phyloP scores from a whole-genome alignment of 2,113 vertebrate genomes.

The Thomomys bottae region DNA sequence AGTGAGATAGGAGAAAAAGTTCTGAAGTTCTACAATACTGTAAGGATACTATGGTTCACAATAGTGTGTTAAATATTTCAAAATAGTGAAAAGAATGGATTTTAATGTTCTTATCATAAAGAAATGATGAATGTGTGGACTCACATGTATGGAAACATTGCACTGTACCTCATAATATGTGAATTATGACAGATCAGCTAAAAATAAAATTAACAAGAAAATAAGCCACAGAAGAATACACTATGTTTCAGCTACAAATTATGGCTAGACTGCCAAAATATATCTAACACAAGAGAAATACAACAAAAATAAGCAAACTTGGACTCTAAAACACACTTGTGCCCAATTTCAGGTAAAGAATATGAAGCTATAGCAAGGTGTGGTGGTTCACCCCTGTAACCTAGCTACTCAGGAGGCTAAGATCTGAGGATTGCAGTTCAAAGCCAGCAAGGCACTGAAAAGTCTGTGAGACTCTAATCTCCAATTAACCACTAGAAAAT shows the following conservation, averaged over 20 bases:
- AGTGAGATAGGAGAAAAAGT: neutral
- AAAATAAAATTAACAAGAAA: neutral
- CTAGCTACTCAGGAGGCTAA: no score
- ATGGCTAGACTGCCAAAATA: neutral
- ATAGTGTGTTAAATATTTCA: neutral
- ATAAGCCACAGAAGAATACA: neutral
- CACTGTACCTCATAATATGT: neutral
- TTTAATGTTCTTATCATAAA: neutral
- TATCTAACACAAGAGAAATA: neutral
- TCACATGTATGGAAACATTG: no score
- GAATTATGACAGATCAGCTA: neutral
- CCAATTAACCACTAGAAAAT: no score
- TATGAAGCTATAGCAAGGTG: no score
- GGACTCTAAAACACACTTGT: neutral
- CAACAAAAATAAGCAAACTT: neutral
- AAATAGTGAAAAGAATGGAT: neutral
- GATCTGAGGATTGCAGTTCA: no score
- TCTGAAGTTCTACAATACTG: neutral
- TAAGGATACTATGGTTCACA: neutral
- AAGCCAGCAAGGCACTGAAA: no score
- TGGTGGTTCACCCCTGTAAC: no score
- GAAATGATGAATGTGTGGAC: neutral
- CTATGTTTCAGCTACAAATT: neutral
- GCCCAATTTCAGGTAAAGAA: neutral
- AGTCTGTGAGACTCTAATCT: no score